These are phyloP conservation scores for Balanococcus diminutus DNA, from an alignment of 2,888 invertebrate genomes.

Conservation along the genomic window DNA sequence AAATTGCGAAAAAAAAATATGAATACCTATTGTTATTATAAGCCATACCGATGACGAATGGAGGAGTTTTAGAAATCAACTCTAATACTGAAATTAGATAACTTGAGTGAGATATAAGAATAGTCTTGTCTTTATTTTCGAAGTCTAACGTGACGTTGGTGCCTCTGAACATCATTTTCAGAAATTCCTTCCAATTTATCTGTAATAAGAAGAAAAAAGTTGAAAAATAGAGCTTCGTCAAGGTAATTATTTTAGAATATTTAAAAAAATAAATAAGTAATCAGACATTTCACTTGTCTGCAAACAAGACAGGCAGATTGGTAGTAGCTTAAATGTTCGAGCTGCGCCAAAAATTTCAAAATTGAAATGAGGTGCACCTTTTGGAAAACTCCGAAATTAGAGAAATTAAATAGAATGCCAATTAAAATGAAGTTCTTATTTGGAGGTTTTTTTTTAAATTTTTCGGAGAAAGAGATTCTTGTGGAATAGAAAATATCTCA, in stretches of 20 bases:
- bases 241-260: neutral
- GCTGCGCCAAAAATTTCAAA: no score
- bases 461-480: no score
- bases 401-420: no score
- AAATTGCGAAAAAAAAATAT: neutral
- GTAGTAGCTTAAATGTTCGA: no score
- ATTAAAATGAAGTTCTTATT: no score
- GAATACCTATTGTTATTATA: neutral
- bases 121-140: slow-evolving; percentile 62
- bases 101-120: slow-evolving; percentile 71
- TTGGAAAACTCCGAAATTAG: no score
- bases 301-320: no score
- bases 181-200: slow-evolving; percentile 68
- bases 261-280: no score
- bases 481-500: no score
- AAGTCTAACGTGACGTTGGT: slow-evolving; percentile 66
- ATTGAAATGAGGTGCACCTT: no score
- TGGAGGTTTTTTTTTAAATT: no score
- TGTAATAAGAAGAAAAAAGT: slow-evolving; percentile 35
- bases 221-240: neutral
- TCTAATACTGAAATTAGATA: slow-evolving; percentile 70
- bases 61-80: slow-evolving; percentile 63
- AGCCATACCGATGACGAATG: slow-evolving; percentile 55
- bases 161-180: slow-evolving; percentile 69
- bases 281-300: no score